A percentile compares a stretch with the other conserved stretches of the same genome.
phyloP scores from a whole-genome alignment of 2,888 invertebrate genomes.

The Agapostemon virescens region DNA sequence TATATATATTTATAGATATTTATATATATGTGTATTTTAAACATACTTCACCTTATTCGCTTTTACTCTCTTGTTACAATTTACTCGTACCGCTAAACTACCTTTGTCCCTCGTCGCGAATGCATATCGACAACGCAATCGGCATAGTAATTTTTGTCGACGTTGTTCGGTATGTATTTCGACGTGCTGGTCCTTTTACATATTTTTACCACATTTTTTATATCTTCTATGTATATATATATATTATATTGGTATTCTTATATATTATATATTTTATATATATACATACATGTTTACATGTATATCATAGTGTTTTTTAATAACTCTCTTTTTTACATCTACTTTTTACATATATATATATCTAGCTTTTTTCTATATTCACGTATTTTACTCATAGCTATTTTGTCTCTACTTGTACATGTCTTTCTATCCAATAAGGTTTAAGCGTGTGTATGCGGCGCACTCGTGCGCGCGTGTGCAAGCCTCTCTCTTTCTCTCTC shows the following conservation, averaged over 20 bases:
- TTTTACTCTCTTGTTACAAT: slow-evolving; percentile 65
- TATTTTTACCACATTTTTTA: slow-evolving; percentile 62
- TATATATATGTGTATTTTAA: slow-evolving; percentile 59
- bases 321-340: slow-evolving; percentile 56
- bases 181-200: slow-evolving; percentile 59
- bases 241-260: slow-evolving; percentile 36
- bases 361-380: slow-evolving; percentile 60
- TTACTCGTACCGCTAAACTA: slow-evolving; percentile 59
- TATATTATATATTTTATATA: no score
- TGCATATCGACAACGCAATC: no score
- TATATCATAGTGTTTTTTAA: slow-evolving; percentile 32
- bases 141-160: no score
- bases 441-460: slow-evolving; percentile 46
- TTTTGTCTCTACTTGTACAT: slow-evolving; percentile 49
- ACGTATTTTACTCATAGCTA: slow-evolving; percentile 58
- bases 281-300: slow-evolving; percentile 41
- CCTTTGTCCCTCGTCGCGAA: slow-evolving; percentile 1
- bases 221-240: slow-evolving; percentile 58
- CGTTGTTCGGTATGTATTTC: slow-evolving; percentile 46
- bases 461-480: slow-evolving; percentile 50
- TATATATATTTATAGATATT: slow-evolving; percentile 56
- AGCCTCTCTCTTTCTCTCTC: no score
- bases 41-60: slow-evolving; percentile 59
- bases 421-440: slow-evolving; percentile 49
- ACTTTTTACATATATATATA: slow-evolving; percentile 59